Percentiles rank a stretch among this genome's conserved stretches.
These are phyloP conservation scores for Epizoanthus illoricatus DNA, from an alignment of 92 coral and sea anemone genomes.

Conservation along the genomic window DNA sequence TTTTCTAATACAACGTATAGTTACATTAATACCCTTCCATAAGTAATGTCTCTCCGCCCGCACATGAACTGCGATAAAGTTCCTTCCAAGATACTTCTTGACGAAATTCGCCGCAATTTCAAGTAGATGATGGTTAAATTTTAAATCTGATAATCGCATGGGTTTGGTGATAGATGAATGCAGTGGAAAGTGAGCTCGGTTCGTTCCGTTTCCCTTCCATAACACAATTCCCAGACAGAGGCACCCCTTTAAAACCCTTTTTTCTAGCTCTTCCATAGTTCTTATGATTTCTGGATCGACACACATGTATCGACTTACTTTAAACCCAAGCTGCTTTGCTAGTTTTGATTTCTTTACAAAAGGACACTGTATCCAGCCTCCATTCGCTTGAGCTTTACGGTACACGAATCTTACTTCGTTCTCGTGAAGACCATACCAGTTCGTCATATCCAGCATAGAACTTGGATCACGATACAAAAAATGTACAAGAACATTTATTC, in stretches of 20 bases:
- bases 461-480: constrained; percentile 70
- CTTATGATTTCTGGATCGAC: constrained; percentile 92
- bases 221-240: constrained; percentile 87
- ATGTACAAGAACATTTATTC: constrained; percentile 86
- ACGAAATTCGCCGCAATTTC: constrained; percentile 72
- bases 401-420: constrained; percentile 67
- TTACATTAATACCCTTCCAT: constrained; percentile 80
- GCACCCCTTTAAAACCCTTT: constrained; percentile 75
- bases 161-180: constrained; percentile 61
- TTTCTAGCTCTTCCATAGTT: constrained; percentile 73
- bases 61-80: constrained; percentile 86
- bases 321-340: constrained; percentile 81
- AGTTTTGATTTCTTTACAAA: constrained; percentile 80
- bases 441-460: constrained; percentile 61
- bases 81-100: constrained; percentile 50
- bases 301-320: constrained; percentile 89
- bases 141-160: constrained; percentile 70
- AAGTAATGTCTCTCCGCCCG: constrained; percentile 86
- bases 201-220: constrained; percentile 89
- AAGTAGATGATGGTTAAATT: constrained; percentile 75
- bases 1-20: constrained; percentile 78
- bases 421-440: constrained; percentile 76
- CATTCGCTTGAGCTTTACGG: constrained; percentile 54
- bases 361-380: constrained; percentile 91
- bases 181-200: constrained; percentile 75